Conservation (phyloP, 2,113 vertebrate genomes). For the Micronisus gabar region DNA sequence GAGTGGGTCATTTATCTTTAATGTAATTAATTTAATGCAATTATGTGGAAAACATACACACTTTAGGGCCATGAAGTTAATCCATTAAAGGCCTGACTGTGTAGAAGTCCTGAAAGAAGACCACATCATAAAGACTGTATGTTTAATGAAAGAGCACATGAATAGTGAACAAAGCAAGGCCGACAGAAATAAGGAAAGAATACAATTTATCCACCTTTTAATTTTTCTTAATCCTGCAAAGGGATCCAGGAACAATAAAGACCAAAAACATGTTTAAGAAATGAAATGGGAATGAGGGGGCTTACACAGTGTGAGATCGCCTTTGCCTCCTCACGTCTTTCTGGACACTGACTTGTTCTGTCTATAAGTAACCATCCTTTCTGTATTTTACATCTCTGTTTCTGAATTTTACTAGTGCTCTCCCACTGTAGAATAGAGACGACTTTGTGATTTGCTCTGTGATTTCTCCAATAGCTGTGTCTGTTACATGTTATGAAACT, state of each 20-base stretch:
- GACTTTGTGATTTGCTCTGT: background rate
- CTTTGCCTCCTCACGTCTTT: background rate
- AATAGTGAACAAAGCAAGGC: background rate
- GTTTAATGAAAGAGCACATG: background rate
- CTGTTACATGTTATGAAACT: background rate
- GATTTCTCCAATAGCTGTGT: background rate
- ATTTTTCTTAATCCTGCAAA: background rate
- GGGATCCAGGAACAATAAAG: background rate
- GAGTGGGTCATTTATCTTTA: background rate
- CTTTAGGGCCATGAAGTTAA: background rate
- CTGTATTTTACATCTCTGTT: background rate
- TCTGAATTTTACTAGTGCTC: background rate
- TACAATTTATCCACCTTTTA: background rate
- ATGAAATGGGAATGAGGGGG: rapidly evolving
- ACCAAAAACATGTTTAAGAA: background rate
- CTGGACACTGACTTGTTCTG: background rate
- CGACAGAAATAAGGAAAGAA: background rate
- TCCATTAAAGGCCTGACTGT: background rate
- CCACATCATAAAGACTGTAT: background rate
- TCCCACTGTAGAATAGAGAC: background rate
- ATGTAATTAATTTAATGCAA: background rate
- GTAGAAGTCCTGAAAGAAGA: background rate
- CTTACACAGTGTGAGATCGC: rapidly evolving
- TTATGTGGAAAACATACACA: background rate
- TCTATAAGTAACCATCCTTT: background rate